A percentile compares a stretch with the other conserved stretches of the same genome.
Evolutionary conservation across 2,113 vertebrate genomes (phyloP).

Genomic region (Phoenicopterus ruber): DNA sequence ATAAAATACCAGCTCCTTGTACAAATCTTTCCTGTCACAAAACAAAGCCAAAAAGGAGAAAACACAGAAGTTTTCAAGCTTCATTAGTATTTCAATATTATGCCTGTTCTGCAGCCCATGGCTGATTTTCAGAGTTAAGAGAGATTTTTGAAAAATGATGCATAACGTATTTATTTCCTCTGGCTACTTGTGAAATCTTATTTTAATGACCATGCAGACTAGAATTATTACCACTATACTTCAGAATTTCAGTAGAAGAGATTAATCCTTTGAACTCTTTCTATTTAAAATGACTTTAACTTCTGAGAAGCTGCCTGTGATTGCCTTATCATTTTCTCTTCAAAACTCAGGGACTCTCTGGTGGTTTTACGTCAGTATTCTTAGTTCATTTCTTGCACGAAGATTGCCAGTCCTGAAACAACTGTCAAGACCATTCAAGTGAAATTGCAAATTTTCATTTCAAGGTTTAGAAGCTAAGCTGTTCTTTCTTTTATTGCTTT

Average conservation of each 20-base stretch:
- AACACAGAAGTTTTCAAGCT: not conserved
- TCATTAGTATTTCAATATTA: constrained; percentile 23
- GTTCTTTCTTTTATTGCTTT: constrained; percentile 37
- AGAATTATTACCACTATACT: constrained; percentile 41
- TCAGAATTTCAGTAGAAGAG: constrained; percentile 6
- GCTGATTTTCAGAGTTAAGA: not conserved
- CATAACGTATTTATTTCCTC: constrained; percentile 22
- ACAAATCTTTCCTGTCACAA: not conserved
- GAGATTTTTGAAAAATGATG: constrained; percentile 24
- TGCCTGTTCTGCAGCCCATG: not conserved
- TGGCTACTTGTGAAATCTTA: constrained; percentile 33
- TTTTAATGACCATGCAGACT: constrained; percentile 36
- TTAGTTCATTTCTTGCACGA: constrained; percentile 18
- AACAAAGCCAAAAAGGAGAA: not conserved
- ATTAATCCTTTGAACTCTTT: constrained; percentile 44
- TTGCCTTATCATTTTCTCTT: constrained; percentile 24
- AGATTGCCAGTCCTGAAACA: constrained; percentile 37
- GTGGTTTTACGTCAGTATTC: not conserved
- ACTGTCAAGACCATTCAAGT: constrained; percentile 28
- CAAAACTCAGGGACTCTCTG: not conserved
- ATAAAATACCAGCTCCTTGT: not conserved
- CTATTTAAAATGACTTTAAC: constrained; percentile 33
- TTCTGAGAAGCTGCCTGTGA: constrained; percentile 15
- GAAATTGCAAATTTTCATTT: constrained; percentile 47
- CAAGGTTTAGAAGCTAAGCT: constrained; percentile 31